Evolutionary conservation across 2,113 vertebrate genomes (phyloP), one percentile per base, ranked within the genome.

Genomic region (Poecilia latipinna): DNA sequence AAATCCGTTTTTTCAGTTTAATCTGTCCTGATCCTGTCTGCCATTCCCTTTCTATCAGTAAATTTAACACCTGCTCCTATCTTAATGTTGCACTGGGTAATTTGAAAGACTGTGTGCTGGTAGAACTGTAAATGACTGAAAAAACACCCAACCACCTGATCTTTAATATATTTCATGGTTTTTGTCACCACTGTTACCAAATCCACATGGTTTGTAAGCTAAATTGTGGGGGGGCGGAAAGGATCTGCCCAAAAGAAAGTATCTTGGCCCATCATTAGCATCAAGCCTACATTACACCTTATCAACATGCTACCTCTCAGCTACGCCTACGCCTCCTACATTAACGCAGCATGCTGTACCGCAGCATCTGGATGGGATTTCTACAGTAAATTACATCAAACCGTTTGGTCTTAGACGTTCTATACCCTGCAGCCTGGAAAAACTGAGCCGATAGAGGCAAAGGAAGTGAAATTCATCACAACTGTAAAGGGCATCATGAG

Each of bases 391-490:
- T 31, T 54, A 60, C 35, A 26, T 54, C 62, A 35, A 10, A 37
- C 35, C 10, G 10, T 62, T 79, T 78, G 69, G 76, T 72, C 67
- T 71, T 76, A 74, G 76, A 37, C 68, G 69, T 81, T 82, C 31
- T 83, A 68, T 69, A 74, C 69, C 31, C 42, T 61, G 80, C 48
- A 68, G 68, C 71, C 68, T 57, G 61, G 65, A 70, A 67, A 75
- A 67, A 24, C 26, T 73, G 62, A 87, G 35, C 72, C 78, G 81
- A 83, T 64, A 84, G 82, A 71, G 73, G 73, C 77, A 88, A 78
- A 88, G 77, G 74, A 75, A 79, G 32, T 74, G 82, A 87, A 79
- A 87, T 88, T 86, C 84, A 83, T 91, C 77, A 69, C 82, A 44
- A 72, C 63, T 51, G 67, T 82, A 88, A 89, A 91, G 85, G 83